Conservation (phyloP, 2,888 invertebrate genomes). For the Chrysolina americana region DNA sequence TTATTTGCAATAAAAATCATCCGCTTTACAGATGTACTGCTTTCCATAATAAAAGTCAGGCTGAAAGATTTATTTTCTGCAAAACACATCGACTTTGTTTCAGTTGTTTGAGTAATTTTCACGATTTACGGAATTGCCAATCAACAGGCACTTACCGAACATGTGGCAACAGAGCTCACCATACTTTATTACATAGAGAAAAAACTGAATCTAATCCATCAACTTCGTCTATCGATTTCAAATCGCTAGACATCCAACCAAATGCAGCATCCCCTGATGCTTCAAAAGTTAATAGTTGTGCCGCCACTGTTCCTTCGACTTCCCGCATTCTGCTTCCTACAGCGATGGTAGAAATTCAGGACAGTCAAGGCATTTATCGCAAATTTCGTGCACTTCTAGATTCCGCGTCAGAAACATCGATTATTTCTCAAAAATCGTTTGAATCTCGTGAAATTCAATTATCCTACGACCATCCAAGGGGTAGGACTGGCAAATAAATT, state of each 20-base stretch:
- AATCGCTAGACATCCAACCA: too few species aligned
- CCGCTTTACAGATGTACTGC: background rate
- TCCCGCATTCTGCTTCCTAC: background rate
- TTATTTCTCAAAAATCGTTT: too few species aligned
- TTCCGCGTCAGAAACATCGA: background rate
- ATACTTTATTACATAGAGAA: background rate
- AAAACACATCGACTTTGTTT: background rate
- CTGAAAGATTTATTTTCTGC: background rate
- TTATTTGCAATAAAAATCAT: background rate
- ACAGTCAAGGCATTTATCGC: background rate
- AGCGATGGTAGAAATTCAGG: background rate
- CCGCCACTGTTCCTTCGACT: background rate
- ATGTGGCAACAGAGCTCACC: background rate
- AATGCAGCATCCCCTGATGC: too few species aligned
- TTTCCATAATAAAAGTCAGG: background rate
- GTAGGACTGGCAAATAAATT: too few species aligned
- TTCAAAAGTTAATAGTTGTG: too few species aligned
- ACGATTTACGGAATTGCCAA: background rate
- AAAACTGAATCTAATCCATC: background rate
- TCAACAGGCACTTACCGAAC: background rate
- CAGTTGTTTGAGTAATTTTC: background rate
- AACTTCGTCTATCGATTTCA: background rate
- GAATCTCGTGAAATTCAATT: too few species aligned
- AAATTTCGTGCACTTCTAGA: background rate
- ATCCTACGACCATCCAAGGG: too few species aligned